Conservation (phyloP, 2,888 invertebrate genomes). For the Dynastes grantii region DNA sequence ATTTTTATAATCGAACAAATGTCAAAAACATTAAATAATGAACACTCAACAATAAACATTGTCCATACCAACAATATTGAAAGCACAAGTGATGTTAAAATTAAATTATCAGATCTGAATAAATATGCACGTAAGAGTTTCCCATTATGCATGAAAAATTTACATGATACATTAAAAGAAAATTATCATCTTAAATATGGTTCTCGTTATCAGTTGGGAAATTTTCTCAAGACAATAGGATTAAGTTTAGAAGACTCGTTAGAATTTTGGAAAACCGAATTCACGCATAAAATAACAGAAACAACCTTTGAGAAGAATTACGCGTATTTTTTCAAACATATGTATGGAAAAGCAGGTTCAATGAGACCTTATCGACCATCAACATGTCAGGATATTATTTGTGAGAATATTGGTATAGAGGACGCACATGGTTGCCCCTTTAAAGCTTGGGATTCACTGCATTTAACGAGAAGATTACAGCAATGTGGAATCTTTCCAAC, state of each 20-base stretch:
- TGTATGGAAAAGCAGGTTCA: slow-evolving; percentile 9
- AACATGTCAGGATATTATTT: slow-evolving; percentile 11
- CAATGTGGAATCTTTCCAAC: neutral
- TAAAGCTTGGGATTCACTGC: slow-evolving; percentile 28
- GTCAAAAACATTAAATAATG: slow-evolving; percentile 7
- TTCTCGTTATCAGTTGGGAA: slow-evolving; percentile 29
- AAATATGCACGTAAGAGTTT: slow-evolving; percentile 2
- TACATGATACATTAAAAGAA: slow-evolving; percentile 29
- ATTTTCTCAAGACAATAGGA: slow-evolving; percentile 22
- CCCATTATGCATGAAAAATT: slow-evolving; percentile 13
- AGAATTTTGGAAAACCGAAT: slow-evolving; percentile 23
- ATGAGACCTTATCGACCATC: slow-evolving; percentile 14
- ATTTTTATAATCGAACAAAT: neutral
- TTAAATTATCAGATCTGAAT: slow-evolving; percentile 15
- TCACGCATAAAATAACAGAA: slow-evolving; percentile 15
- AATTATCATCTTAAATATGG: slow-evolving; percentile 33
- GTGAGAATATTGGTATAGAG: neutral
- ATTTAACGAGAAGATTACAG: slow-evolving; percentile 20
- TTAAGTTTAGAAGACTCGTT: slow-evolving; percentile 23
- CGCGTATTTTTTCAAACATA: slow-evolving; percentile 19
- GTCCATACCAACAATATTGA: neutral
- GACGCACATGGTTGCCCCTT: slow-evolving; percentile 30
- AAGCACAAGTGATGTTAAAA: neutral
- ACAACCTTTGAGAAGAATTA: slow-evolving; percentile 5
- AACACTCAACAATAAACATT: neutral